Evolutionary conservation across 2,797 vertebrate species (phyloP).

Genomic region (Glyptemys insculpta): DNA sequence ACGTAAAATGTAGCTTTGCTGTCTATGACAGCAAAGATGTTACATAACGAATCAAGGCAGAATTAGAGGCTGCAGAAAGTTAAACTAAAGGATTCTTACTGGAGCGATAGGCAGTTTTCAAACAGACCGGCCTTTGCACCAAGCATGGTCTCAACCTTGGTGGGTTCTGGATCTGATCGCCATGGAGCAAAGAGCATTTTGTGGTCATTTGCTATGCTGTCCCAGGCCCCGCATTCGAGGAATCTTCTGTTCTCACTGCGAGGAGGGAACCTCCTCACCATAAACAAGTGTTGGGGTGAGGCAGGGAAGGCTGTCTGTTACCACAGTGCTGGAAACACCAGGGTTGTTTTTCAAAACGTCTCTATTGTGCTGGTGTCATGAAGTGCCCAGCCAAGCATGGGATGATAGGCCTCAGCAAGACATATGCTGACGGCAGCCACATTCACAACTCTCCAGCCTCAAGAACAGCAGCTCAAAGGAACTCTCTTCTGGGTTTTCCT

Average conservation of each 20-base stretch:
- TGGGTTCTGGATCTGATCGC: background rate
- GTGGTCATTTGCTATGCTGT: background rate
- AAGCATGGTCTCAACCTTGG: background rate
- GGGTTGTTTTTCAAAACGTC: background rate
- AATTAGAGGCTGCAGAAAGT: conserved; percentile 64
- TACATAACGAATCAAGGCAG: conserved; percentile 63
- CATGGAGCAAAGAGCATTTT: background rate
- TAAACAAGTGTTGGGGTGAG: background rate
- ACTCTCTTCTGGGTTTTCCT: background rate
- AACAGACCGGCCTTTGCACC: background rate
- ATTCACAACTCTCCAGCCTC: background rate
- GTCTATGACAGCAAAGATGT: conserved; percentile 61
- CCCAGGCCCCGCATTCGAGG: background rate
- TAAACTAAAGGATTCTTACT: conserved; percentile 1
- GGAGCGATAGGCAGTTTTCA: background rate
- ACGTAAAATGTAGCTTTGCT: conserved; percentile 42
- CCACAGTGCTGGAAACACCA: background rate
- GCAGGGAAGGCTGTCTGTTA: background rate
- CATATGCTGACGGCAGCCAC: too few relatives aligned
- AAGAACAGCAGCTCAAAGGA: background rate
- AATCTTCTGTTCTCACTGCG: background rate
- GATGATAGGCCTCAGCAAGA: background rate
- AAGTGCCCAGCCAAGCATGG: background rate
- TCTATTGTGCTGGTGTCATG: background rate
- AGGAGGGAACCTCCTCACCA: background rate